These are phyloP conservation scores for Buceros bicornis DNA, from an alignment of 2,797 vertebrate genomes.

Conservation along the genomic window DNA sequence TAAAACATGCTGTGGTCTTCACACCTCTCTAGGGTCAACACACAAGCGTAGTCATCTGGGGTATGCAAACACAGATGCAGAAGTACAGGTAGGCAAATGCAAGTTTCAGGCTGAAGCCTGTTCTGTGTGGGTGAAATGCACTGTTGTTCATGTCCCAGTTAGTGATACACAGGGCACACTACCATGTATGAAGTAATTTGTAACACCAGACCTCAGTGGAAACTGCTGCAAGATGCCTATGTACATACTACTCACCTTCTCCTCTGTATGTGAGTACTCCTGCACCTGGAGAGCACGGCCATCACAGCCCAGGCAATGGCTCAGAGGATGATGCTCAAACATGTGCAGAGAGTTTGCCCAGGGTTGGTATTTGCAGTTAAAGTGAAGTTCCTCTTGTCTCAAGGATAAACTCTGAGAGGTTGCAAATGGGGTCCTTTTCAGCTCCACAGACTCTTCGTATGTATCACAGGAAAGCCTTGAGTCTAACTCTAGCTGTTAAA, in stretches of 20 bases:
- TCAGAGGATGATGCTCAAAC: neutral
- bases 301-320: neutral
- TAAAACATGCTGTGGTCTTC: neutral
- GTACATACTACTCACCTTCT: fast-evolving
- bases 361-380: neutral
- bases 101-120: neutral
- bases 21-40: neutral
- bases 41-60: neutral
- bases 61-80: slow-evolving; percentile 26
- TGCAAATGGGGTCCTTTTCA: neutral
- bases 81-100: neutral
- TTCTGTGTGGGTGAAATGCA: neutral
- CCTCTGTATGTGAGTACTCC: neutral
- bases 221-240: neutral
- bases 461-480: neutral
- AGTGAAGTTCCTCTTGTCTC: neutral
- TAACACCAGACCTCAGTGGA: neutral
- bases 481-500: neutral
- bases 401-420: neutral
- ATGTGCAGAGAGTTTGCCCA: neutral
- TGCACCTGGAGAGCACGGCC: neutral
- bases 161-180: neutral
- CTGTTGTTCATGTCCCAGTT: neutral
- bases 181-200: neutral
- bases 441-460: neutral